A percentile compares a stretch with the other conserved stretches of the same genome.
These are phyloP conservation scores for Sesia apiformis DNA, from an alignment of 2,888 invertebrate genomes.

Conservation along the genomic window DNA sequence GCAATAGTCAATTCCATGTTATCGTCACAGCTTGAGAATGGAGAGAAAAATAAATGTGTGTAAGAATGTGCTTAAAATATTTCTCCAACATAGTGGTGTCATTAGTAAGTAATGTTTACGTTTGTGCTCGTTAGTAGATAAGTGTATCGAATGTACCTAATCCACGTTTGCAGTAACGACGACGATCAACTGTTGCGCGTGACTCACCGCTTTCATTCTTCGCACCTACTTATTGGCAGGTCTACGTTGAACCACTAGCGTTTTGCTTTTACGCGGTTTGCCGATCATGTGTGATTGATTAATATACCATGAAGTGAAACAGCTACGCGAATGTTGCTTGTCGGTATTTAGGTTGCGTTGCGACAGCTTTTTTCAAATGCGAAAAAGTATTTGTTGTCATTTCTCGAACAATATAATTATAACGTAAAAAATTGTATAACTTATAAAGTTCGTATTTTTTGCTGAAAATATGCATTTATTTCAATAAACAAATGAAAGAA, in stretches of 20 bases:
- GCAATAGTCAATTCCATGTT: constrained; percentile 6
- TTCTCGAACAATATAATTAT: too few species aligned
- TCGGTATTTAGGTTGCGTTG: too few species aligned
- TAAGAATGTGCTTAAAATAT: too few species aligned
- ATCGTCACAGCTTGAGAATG: neutral
- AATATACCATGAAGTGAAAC: neutral
- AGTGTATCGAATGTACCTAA: constrained; percentile 11
- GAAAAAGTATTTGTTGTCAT: too few species aligned
- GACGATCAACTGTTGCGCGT: constrained; percentile 31
- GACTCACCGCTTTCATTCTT: constrained; percentile 60
- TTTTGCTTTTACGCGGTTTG: constrained; percentile 16
- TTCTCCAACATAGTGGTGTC: neutral
- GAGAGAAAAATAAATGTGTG: neutral
- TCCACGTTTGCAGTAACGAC: constrained; percentile 21
- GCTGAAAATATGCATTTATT: too few species aligned
- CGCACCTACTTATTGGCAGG: constrained; percentile 34
- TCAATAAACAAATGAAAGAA: too few species aligned
- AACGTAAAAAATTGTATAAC: too few species aligned
- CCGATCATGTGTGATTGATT: constrained; percentile 3
- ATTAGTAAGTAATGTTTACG: constrained; percentile 8
- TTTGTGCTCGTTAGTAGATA: constrained; percentile 14
- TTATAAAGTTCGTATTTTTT: too few species aligned
- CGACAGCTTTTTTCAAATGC: too few species aligned
- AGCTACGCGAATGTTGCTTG: too few species aligned
- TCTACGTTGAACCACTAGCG: constrained; percentile 11